Conservation (phyloP, 2,797 vertebrate species). For the Chelon auratus region DNA sequence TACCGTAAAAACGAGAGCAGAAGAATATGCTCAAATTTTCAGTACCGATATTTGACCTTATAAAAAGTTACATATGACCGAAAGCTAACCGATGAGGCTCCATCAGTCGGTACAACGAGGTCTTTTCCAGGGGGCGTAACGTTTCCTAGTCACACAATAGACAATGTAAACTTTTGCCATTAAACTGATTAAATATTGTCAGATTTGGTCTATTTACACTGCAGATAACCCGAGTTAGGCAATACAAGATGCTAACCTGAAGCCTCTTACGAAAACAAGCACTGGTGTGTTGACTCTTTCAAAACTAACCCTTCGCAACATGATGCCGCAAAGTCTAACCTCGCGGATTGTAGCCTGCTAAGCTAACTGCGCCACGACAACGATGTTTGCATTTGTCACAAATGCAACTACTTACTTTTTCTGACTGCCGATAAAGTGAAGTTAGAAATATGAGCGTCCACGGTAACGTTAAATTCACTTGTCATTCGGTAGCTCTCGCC, state of each 20-base stretch:
- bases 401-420: conserved; percentile 36
- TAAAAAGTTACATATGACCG: neutral
- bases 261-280: conserved; percentile 20
- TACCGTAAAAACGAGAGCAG: too few species aligned
- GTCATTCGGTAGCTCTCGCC: conserved; percentile 16
- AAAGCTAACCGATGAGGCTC: neutral
- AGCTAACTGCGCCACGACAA: too few species aligned
- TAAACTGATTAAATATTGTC: neutral
- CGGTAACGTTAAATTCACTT: conserved; percentile 12
- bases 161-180: neutral
- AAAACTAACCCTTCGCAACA: neutral
- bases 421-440: neutral
- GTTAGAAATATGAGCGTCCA: neutral
- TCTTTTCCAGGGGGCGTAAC: conserved; percentile 9
- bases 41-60: neutral
- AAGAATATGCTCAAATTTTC: neutral
- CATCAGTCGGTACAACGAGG: neutral
- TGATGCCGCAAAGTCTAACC: neutral
- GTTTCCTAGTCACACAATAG: neutral
- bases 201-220: conserved; percentile 1
- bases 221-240: neutral
- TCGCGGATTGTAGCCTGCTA: neutral
- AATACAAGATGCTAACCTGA: neutral
- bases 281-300: conserved; percentile 22
- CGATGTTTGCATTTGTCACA: neutral